phyloP scores from a whole-genome alignment of 2,888 invertebrate genomes.

The Chymomyza fuscimana region DNA sequence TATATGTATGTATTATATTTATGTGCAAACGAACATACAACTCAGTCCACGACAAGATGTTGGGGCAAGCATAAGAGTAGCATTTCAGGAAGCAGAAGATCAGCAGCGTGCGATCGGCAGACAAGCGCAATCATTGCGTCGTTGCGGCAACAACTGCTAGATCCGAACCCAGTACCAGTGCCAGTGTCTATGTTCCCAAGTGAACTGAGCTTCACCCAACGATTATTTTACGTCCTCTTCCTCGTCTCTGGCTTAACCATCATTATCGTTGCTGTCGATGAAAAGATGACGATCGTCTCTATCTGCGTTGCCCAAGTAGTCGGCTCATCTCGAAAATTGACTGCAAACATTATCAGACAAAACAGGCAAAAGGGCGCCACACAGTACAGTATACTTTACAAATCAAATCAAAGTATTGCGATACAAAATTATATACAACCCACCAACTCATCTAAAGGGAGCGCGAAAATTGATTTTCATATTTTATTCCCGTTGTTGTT shows the following conservation, averaged over 20 bases:
- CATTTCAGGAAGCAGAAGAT: neutral
- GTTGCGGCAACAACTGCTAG: neutral
- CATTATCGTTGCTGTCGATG: neutral
- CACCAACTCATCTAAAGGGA: conserved; percentile 34
- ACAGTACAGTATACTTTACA: conserved; percentile 43
- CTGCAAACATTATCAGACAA: conserved; percentile 15
- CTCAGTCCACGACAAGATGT: neutral
- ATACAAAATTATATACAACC: too few species aligned
- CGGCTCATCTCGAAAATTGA: conserved; percentile 42
- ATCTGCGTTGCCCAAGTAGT: neutral
- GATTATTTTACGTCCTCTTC: conserved; percentile 58
- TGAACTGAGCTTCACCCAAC: conserved; percentile 56
- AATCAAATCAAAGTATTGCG: conserved; percentile 68
- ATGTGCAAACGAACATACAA: neutral
- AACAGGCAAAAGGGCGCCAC: conserved; percentile 62
- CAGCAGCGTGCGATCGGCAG: neutral
- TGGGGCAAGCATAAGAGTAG: neutral
- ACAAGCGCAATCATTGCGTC: conserved; percentile 1
- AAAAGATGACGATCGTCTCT: neutral
- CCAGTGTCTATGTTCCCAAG: neutral
- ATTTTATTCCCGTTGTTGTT: neutral
- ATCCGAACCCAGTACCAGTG: neutral
- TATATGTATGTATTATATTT: too few species aligned
- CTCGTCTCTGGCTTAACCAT: neutral
- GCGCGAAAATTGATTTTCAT: conserved; percentile 56